Percentiles rank a stretch among this genome's conserved stretches.
These are phyloP conservation scores for Hipparchia semele DNA, from an alignment of 2,888 invertebrate genomes.

Conservation along the genomic window DNA sequence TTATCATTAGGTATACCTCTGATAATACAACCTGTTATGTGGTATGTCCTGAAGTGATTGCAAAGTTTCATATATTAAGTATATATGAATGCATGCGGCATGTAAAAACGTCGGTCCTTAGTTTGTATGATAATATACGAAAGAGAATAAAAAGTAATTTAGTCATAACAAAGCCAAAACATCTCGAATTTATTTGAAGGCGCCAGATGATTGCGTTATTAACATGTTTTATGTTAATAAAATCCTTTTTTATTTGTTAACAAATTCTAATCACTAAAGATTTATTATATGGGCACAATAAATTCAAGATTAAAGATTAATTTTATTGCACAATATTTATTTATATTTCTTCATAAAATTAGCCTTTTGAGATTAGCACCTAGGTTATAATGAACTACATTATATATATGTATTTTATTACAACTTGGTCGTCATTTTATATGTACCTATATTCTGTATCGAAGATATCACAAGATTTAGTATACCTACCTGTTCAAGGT, in stretches of 20 bases:
- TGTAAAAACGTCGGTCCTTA: background rate
- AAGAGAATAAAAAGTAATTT: background rate
- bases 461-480: background rate
- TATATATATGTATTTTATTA: background rate
- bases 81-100: too few relatives aligned
- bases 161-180: constrained; percentile 6
- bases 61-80: background rate
- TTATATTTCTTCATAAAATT: constrained; percentile 4
- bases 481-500: too few relatives aligned
- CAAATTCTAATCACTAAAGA: constrained; percentile 32
- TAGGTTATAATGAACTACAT: background rate
- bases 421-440: background rate
- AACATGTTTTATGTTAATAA: constrained; percentile 28
- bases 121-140: background rate
- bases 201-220: constrained; percentile 21
- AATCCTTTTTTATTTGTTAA: constrained; percentile 27
- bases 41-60: background rate
- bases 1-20: background rate
- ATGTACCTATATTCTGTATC: background rate
- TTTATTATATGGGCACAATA: constrained; percentile 28
- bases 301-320: constrained; percentile 26
- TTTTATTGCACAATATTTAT: constrained; percentile 32
- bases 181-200: constrained; percentile 23
- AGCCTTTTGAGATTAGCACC: background rate
- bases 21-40: background rate